Conservation (phyloP, 1,140 invertebrate genomes). For the Proctacanthus coquilletti region DNA sequence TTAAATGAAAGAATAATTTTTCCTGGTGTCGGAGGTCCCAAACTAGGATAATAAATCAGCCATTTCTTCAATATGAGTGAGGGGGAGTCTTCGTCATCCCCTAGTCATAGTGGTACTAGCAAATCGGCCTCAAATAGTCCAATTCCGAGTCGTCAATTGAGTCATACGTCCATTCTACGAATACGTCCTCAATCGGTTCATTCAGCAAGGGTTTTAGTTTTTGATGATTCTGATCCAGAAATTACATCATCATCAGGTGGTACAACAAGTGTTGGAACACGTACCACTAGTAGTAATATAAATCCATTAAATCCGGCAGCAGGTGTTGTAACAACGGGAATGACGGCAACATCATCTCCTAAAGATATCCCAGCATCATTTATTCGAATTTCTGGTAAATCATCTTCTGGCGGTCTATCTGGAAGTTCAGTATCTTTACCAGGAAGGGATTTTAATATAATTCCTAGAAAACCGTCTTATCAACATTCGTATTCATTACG, state of each 20-base stretch:
- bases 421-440: slow-evolving; percentile 21
- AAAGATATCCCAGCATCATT: background rate
- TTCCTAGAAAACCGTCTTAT: slow-evolving; percentile 24
- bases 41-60: too few relatives aligned
- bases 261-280: background rate
- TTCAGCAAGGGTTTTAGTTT: slow-evolving; percentile 23
- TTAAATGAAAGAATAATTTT: too few relatives aligned
- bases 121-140: background rate
- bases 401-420: slow-evolving; percentile 21
- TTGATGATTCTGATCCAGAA: slow-evolving; percentile 27
- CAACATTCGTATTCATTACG: slow-evolving; percentile 26
- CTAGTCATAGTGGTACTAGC: too few relatives aligned
- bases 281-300: background rate
- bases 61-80: too few relatives aligned
- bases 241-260: slow-evolving; percentile 5
- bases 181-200: slow-evolving; percentile 24
- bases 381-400: slow-evolving; percentile 22
- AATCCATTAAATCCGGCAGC: slow-evolving; percentile 9
- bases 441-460: slow-evolving; percentile 18
- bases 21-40: too few relatives aligned
- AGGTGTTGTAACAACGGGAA: slow-evolving; percentile 15
- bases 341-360: slow-evolving; percentile 11
- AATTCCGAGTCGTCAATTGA: background rate
- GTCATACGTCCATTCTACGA: background rate
- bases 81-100: too few relatives aligned